Percentiles rank a stretch among this genome's conserved stretches.
These are phyloP conservation scores for Laspeyria flexula DNA, from an alignment of 2,888 invertebrate species.

Conservation along the genomic window DNA sequence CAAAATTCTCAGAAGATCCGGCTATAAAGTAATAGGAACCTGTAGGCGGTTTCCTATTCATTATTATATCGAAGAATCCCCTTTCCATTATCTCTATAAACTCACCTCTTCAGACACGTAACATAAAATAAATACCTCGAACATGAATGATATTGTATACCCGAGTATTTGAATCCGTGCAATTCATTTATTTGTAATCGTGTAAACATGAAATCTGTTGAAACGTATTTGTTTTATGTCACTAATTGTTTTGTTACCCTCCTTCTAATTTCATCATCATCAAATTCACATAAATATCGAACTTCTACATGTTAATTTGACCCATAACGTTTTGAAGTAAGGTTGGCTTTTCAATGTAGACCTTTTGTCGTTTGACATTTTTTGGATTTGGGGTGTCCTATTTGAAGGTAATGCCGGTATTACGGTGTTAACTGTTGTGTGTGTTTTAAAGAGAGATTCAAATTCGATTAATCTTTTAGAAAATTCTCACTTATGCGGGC, in stretches of 20 bases:
- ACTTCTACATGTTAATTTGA: not conserved
- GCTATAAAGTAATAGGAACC: too few relatives aligned
- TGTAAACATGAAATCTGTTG: constrained; percentile 9
- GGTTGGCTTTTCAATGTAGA: not conserved
- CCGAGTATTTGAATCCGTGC: not conserved
- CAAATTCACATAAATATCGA: not conserved
- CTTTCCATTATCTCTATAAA: too few relatives aligned
- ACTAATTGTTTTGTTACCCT: constrained; percentile 22
- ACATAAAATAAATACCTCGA: too few relatives aligned
- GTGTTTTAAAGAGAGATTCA: constrained; percentile 15
- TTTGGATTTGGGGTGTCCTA: not conserved
- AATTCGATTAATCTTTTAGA: constrained; percentile 7
- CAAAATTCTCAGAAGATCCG: too few relatives aligned
- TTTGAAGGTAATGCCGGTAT: constrained; percentile 6
- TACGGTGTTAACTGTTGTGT: constrained; percentile 13
- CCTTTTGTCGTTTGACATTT: not conserved
- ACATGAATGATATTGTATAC: not conserved
- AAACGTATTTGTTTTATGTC: constrained; percentile 5
- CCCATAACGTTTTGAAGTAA: not conserved
- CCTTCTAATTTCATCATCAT: not conserved
- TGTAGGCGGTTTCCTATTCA: too few relatives aligned
- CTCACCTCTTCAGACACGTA: too few relatives aligned
- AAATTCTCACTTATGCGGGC: not conserved
- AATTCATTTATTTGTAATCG: constrained; percentile 6
- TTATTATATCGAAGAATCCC: too few relatives aligned